These are phyloP conservation scores for Drosophila histrio DNA, from an alignment of 2,888 invertebrate genomes.

Conservation along the genomic window DNA sequence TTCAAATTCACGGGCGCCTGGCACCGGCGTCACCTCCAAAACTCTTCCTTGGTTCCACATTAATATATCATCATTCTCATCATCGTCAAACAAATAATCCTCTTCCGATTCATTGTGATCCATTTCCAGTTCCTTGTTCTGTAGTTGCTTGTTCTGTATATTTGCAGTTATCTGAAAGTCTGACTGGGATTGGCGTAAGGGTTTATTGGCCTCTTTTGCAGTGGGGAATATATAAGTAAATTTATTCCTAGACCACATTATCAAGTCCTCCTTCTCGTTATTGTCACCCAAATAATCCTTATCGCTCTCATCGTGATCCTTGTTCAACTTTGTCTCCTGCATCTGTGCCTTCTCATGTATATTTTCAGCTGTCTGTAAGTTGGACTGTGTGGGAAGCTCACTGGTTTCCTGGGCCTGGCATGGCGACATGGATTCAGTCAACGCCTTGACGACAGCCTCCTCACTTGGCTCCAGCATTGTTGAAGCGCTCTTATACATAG, in stretches of 20 bases:
- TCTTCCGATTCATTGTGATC: background rate
- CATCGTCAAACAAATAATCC: background rate
- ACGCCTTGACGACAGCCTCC: background rate
- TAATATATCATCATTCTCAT: background rate
- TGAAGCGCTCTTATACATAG: slow-evolving; percentile 23
- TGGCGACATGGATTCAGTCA: background rate
- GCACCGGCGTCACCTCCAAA: no score
- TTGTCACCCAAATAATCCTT: background rate
- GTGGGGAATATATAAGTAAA: background rate
- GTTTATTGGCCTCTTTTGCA: no score
- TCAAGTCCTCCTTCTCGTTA: background rate
- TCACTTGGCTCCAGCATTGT: slow-evolving; percentile 10
- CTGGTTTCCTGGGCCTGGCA: no score
- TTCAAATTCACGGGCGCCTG: no score
- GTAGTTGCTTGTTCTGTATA: background rate
- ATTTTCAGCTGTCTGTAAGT: background rate
- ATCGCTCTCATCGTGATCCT: background rate
- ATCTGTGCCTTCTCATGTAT: background rate
- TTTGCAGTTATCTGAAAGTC: background rate
- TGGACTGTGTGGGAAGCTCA: no score
- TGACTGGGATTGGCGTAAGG: background rate
- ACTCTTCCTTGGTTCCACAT: no score
- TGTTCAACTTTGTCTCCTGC: background rate
- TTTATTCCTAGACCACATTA: no score
- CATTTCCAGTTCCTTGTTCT: background rate